Base-by-base conservation (phyloP, 2,113 vertebrate genomes). In the Grammomys dolichurus region DNA sequence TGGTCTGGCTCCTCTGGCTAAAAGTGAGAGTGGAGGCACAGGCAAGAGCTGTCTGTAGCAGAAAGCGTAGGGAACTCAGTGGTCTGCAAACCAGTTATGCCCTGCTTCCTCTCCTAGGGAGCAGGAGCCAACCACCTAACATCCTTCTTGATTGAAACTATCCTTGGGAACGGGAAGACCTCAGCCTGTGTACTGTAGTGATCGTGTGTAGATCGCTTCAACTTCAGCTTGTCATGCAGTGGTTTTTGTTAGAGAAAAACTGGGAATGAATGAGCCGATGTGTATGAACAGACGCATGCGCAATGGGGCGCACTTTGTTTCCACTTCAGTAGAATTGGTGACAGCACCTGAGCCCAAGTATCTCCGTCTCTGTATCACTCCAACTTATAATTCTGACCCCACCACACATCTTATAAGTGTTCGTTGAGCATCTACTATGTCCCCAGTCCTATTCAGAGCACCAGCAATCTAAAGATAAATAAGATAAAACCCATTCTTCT, bases 241-340 rank as follows among this genome's bases (percentile, higher is more conserved):
- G 28, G 31, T 28, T 56, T 93, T 43, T 40, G 28, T 87, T 72
- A 87, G 60, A 86, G 77, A 96, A 95, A 60, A 60, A 56, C 51
- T 48, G 28, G 31, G 78, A 80, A 70, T 12, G 28, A 91, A 75
- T 58, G 16, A 5, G 54, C n/a, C 17, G 58, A 28, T 84, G n/a
- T 65, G 48, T 54, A 43, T 20, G 17, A 76, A 72, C 26, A 92
- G 89, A 89, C 90, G 6, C 28, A 77, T 10, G 10, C 40, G 43
- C 69, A 36, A 4, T 20, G 10, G n/a, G 24, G 3, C n/a, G 17
- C 54, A 26, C 36, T 36, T 43, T 80, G 69, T 22, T 87, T 85
- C 19, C 88, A 0, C 77, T 94, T 82, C 13, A 36, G 67, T 91
- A 33, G 14, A 80, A 90, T 86, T 94, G 85, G 2, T 48, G 54